A percentile compares a stretch with the other conserved stretches of the same genome.
These are phyloP conservation scores for Dasyurus viverrinus DNA, from an alignment of 2,113 vertebrate genomes.

Conservation along the genomic window DNA sequence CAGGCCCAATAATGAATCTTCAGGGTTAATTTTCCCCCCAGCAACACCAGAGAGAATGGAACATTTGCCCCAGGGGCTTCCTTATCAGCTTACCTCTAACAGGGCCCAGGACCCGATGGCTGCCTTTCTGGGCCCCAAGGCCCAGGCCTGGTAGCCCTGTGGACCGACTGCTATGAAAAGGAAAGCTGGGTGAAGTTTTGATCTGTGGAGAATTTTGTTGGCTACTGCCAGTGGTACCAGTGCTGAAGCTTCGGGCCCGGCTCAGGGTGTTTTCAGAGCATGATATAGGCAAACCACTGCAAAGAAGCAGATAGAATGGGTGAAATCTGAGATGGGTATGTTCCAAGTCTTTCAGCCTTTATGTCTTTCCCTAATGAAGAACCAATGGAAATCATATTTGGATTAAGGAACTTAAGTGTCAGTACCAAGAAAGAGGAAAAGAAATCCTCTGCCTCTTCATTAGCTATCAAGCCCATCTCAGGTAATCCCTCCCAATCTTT, in stretches of 20 bases:
- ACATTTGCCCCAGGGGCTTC: slow-evolving; percentile 67
- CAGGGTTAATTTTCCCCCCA: slow-evolving; percentile 71
- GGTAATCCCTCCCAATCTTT: background rate
- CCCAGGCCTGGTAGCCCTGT: slow-evolving; percentile 57
- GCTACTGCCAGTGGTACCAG: slow-evolving; percentile 83
- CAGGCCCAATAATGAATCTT: slow-evolving; percentile 58
- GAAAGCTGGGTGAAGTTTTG: slow-evolving; percentile 91
- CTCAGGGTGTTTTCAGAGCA: slow-evolving; percentile 88
- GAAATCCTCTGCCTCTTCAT: background rate
- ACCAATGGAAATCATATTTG: background rate
- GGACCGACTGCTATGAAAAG: slow-evolving; percentile 86
- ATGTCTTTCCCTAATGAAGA: background rate
- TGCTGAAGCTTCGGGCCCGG: slow-evolving; percentile 88
- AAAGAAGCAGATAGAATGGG: slow-evolving; percentile 43
- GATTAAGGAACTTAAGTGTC: background rate
- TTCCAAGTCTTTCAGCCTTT: background rate
- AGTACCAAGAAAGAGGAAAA: background rate
- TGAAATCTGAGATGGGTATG: background rate
- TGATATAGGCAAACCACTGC: slow-evolving; percentile 86
- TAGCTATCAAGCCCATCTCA: background rate
- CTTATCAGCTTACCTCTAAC: slow-evolving; percentile 92
- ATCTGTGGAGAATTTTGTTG: slow-evolving; percentile 89
- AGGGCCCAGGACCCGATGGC: slow-evolving; percentile 81
- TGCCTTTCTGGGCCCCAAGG: slow-evolving; percentile 77
- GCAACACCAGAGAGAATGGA: slow-evolving; percentile 77